Percentiles rank a stretch among this genome's conserved stretches.
Evolutionary conservation across 2,113 vertebrate species (phyloP).

Genomic region (Sinocyclocheilus anshuiensis): DNA sequence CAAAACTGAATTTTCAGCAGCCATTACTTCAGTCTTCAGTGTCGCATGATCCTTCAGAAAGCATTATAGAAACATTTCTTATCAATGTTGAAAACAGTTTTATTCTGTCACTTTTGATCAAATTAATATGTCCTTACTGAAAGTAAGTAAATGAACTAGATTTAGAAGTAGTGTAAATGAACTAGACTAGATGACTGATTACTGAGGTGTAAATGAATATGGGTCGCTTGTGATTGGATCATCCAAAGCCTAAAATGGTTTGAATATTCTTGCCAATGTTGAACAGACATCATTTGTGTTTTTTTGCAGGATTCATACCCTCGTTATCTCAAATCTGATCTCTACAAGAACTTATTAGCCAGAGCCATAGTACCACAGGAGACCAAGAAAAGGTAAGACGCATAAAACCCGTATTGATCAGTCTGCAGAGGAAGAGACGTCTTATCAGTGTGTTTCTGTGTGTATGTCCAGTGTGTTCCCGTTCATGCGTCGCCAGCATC

Average conservation of each 20-base stretch:
- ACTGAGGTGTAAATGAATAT: background rate
- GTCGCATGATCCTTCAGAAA: background rate
- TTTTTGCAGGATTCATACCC: conserved; percentile 89
- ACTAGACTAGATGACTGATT: background rate
- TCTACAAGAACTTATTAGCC: conserved; percentile 84
- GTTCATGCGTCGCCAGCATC: conserved; percentile 84
- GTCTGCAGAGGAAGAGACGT: background rate
- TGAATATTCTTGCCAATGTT: background rate
- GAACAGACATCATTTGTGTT: background rate
- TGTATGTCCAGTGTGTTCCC: conserved; percentile 82
- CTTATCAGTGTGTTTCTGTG: conserved; percentile 19
- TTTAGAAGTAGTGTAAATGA: too few relatives aligned
- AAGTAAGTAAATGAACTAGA: too few relatives aligned
- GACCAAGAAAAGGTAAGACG: conserved; percentile 84
- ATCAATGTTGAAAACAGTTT: background rate
- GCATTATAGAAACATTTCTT: background rate
- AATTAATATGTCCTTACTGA: background rate
- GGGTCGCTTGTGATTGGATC: background rate
- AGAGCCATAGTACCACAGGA: conserved; percentile 84
- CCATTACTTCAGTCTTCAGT: background rate
- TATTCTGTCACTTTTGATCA: background rate
- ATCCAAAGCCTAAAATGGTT: background rate
- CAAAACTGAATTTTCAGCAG: background rate
- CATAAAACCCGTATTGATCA: background rate
- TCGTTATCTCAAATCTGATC: conserved; percentile 89